Conservation (phyloP, 30 jellyfish, hydroid and myxozoan genomes). For the Calvadosia cruxmelitensis region DNA sequence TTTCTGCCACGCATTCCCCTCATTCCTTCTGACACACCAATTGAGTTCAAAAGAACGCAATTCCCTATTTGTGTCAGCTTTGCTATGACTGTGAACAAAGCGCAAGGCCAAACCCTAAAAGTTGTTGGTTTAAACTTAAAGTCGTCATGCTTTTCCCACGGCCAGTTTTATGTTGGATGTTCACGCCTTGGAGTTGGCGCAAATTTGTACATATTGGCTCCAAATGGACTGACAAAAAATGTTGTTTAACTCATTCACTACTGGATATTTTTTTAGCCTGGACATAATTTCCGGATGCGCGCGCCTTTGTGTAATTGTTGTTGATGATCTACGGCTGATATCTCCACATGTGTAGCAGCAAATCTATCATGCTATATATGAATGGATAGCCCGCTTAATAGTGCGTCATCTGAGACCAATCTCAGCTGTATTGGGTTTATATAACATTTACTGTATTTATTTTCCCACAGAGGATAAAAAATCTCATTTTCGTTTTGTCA, state of each 20-base stretch:
- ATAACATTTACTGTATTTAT: no score
- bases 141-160: not conserved
- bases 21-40: constrained; percentile 32
- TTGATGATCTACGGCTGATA: no score
- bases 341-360: no score
- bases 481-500: no score
- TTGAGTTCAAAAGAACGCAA: constrained; percentile 5
- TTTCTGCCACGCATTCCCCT: constrained; percentile 23
- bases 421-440: no score
- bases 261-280: no score
- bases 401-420: no score
- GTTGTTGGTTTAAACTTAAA: not conserved
- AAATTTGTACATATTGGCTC: not conserved
- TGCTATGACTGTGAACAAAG: constrained; percentile 1
- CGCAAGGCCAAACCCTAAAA: not conserved
- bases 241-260: not conserved
- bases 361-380: no score
- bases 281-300: no score
- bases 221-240: not conserved
- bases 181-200: constrained; percentile 2
- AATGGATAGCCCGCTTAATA: no score
- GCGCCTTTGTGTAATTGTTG: no score
- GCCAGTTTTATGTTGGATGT: constrained; percentile 1
- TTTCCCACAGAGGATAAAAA: no score
- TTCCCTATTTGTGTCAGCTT: constrained; percentile 9